Conservation (phyloP, 2,888 invertebrate species). For the Dexiosoma caninum region DNA sequence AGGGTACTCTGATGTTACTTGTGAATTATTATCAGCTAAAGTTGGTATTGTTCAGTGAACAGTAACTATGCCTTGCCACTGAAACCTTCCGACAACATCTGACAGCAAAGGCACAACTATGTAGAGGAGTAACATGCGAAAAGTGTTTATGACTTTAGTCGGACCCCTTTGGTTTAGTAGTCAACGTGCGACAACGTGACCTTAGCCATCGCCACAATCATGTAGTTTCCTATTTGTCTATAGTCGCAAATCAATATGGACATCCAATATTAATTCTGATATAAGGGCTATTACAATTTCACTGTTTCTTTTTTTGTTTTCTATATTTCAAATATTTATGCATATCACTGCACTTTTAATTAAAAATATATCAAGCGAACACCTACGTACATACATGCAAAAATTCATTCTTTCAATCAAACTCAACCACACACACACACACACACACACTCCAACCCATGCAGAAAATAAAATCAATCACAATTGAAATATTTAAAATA, state of each 20-base stretch:
- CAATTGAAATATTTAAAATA: conserved; percentile 62
- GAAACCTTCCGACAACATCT: too few relatives aligned
- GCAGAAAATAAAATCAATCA: conserved; percentile 60
- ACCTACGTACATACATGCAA: conserved; percentile 8
- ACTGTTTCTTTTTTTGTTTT: conserved; percentile 29
- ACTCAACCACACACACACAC: neutral
- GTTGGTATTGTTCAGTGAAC: too few relatives aligned
- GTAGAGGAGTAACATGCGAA: too few relatives aligned
- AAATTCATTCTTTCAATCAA: neutral
- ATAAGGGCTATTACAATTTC: neutral
- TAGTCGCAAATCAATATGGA: neutral
- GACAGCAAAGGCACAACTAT: too few relatives aligned
- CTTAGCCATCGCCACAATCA: too few relatives aligned
- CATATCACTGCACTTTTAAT: conserved; percentile 63
- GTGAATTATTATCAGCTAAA: too few relatives aligned
- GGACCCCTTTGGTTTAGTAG: too few relatives aligned
- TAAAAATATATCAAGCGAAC: conserved; percentile 62
- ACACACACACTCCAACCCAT: neutral
- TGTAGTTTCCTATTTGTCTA: too few relatives aligned
- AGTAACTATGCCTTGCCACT: too few relatives aligned
- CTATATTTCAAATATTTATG: conserved; percentile 62
- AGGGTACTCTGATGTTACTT: too few relatives aligned
- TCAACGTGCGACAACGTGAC: too few relatives aligned
- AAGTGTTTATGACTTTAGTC: too few relatives aligned
- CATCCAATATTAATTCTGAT: conserved; percentile 14